Conservation (phyloP, 2,113 vertebrate species). For the Bos javanicus region DNA sequence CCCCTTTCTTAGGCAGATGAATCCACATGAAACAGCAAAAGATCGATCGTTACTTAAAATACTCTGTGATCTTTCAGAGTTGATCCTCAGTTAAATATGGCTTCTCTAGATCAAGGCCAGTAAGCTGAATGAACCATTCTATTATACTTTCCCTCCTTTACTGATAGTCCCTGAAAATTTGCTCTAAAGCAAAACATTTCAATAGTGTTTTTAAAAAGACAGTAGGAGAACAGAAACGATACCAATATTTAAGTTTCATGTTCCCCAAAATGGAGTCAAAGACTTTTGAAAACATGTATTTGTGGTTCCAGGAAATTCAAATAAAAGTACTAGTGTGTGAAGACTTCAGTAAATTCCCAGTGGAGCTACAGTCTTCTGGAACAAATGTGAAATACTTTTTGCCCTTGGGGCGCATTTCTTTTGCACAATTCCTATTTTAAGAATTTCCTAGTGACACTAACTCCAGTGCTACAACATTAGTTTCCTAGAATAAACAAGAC, state of each 20-base stretch:
- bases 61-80: not conserved
- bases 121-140: not conserved
- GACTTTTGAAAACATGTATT: not conserved
- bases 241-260: not conserved
- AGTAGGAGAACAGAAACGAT: not conserved
- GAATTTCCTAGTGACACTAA: not conserved
- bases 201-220: not conserved
- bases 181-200: not conserved
- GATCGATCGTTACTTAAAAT: not conserved
- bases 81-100: not conserved
- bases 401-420: not conserved
- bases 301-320: not conserved
- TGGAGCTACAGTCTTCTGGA: not conserved
- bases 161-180: not conserved
- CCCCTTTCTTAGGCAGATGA: not conserved
- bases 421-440: not conserved
- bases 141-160: not conserved
- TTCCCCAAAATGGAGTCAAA: slow-evolving; percentile 5
- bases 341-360: not conserved
- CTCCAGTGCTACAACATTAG: not conserved
- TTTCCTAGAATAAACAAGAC: not conserved
- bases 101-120: not conserved
- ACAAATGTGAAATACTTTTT: not conserved
- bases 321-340: not conserved
- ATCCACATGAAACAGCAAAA: not conserved